Conservation (phyloP, 2,113 vertebrate species). For the Melierax canorus region DNA sequence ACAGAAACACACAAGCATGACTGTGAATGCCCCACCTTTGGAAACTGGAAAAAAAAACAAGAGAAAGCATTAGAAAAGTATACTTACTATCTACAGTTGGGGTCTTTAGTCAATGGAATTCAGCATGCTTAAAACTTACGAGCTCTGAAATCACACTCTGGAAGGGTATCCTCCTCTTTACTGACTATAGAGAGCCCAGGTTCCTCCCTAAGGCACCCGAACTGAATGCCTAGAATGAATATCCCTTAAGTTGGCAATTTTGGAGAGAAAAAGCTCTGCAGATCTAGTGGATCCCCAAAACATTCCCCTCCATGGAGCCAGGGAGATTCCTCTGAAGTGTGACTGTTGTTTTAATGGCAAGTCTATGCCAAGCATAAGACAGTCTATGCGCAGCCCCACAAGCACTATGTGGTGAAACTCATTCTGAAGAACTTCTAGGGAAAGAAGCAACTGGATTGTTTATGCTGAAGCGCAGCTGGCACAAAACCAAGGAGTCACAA, state of each 20-base stretch:
- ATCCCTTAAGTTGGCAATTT: background rate
- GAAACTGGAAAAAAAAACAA: background rate
- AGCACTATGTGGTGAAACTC: background rate
- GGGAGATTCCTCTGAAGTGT: background rate
- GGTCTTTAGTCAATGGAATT: background rate
- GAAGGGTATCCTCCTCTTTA: background rate
- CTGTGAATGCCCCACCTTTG: background rate
- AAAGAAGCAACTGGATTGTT: background rate
- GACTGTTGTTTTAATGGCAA: background rate
- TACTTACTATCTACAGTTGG: background rate
- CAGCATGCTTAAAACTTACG: background rate
- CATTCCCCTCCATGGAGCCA: background rate
- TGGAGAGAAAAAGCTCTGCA: background rate
- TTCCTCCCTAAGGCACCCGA: background rate
- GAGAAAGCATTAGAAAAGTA: background rate
- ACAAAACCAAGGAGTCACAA: background rate
- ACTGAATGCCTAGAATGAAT: background rate
- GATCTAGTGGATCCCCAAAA: background rate
- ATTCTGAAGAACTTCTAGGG: background rate
- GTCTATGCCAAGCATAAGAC: too few species aligned
- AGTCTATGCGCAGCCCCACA: background rate
- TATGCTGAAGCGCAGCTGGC: background rate
- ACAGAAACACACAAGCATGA: background rate
- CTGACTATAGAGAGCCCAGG: background rate
- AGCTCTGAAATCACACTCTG: background rate